Conservation (phyloP, 64 coral and sea anemone species). For the Acropora tenuis region DNA sequence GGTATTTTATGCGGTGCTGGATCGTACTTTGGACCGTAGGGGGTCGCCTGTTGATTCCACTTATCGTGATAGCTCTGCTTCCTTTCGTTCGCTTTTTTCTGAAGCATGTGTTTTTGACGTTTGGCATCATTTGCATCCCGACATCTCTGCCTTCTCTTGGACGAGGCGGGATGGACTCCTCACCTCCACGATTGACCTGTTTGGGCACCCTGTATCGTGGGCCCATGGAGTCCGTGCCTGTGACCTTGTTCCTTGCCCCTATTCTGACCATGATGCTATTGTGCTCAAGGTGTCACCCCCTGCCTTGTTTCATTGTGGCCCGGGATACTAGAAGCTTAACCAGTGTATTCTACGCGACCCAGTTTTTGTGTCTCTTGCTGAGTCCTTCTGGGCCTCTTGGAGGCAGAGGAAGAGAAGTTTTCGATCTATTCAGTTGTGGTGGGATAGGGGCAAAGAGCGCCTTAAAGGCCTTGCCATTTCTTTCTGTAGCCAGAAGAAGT, state of each 20-base stretch:
- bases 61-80: not conserved
- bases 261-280: conserved; percentile 37
- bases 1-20: no score
- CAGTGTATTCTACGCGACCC: not conserved
- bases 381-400: conserved; percentile 19
- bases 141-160: not conserved
- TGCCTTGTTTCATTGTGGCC: not conserved
- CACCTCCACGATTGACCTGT: not conserved
- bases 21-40: not conserved
- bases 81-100: not conserved
- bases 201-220: not conserved
- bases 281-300: not conserved
- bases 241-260: not conserved
- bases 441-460: conserved; percentile 2
- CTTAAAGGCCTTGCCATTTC: not conserved
- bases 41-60: no score
- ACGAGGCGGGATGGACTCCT: not conserved
- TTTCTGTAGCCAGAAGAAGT: not conserved
- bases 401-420: not conserved
- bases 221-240: not conserved
- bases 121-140: not conserved
- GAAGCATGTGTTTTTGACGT: not conserved
- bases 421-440: not conserved
- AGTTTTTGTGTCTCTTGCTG: not conserved
- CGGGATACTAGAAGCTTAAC: conserved; percentile 51